Evolutionary conservation across 2,113 vertebrate species (phyloP).

Genomic region (Ciconia maguari): DNA sequence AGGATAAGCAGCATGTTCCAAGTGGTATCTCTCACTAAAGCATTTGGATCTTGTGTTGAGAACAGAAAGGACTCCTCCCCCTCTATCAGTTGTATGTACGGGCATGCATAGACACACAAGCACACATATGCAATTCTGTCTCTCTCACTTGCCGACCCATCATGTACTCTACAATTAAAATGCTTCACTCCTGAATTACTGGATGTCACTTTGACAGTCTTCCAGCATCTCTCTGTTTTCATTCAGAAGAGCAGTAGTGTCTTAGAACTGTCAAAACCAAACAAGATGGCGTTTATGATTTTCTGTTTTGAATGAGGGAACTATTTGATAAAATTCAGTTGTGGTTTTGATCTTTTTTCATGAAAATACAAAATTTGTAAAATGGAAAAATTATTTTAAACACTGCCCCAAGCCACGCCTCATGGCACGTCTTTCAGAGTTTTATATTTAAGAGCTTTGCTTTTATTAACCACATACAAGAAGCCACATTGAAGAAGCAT

Average conservation of each 20-base stretch:
- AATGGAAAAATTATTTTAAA: not conserved
- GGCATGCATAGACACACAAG: not conserved
- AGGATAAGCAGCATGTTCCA: not conserved
- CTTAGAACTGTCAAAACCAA: not conserved
- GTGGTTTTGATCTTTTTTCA: not conserved
- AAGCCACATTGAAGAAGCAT: not conserved
- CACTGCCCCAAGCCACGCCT: not conserved
- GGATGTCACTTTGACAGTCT: not conserved
- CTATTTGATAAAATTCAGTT: not conserved
- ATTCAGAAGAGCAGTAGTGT: not conserved
- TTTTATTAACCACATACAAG: not conserved
- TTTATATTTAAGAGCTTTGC: not conserved
- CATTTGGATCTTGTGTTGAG: not conserved
- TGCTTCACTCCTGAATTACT: not conserved
- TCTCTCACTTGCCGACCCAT: not conserved
- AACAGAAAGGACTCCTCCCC: not conserved
- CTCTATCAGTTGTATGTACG: not conserved
- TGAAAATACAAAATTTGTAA: not conserved
- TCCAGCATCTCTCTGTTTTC: not conserved
- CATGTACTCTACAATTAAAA: not conserved
- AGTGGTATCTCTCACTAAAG: not conserved
- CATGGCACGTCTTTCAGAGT: not conserved
- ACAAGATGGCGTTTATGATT: not conserved
- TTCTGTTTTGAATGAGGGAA: not conserved
- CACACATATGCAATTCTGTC: not conserved